A percentile compares a stretch with the other conserved stretches of the same genome.
Evolutionary conservation across 2,113 vertebrate species (phyloP).

Genomic region (Thomomys bottae): DNA sequence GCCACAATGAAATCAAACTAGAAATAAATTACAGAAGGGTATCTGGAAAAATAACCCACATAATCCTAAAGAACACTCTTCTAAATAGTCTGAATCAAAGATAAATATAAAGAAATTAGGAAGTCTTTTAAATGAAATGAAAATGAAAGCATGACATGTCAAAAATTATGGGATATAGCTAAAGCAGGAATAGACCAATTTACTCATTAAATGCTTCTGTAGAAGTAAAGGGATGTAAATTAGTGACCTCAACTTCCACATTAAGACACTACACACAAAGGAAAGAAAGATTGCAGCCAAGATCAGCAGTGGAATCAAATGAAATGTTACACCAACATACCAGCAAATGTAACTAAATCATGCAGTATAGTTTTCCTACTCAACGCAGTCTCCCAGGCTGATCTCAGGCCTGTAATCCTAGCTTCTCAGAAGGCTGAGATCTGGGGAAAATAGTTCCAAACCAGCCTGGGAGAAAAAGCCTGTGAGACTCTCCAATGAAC

Average conservation of each 20-base stretch:
- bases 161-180: background rate
- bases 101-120: background rate
- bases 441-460: no score
- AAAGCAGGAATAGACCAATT: background rate
- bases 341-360: background rate
- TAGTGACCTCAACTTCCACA: slow-evolving; percentile 28
- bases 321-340: slow-evolving; percentile 2
- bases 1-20: slow-evolving; percentile 35
- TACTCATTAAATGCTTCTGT: background rate
- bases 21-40: slow-evolving; percentile 3
- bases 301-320: slow-evolving; percentile 19
- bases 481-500: no score
- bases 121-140: background rate
- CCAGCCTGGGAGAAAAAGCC: no score
- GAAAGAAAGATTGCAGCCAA: slow-evolving; percentile 3
- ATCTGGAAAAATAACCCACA: slow-evolving; percentile 25
- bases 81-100: slow-evolving; percentile 13
- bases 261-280: slow-evolving; percentile 18
- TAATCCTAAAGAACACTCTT: background rate
- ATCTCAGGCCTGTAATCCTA: no score
- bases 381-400: background rate
- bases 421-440: no score
- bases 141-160: slow-evolving; percentile 35
- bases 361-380: background rate
- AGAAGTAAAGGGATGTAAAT: background rate